Percentiles rank a stretch among this genome's conserved stretches.
These are phyloP conservation scores for Salminus brasiliensis DNA, from an alignment of 2,113 vertebrate genomes.

Conservation along the genomic window DNA sequence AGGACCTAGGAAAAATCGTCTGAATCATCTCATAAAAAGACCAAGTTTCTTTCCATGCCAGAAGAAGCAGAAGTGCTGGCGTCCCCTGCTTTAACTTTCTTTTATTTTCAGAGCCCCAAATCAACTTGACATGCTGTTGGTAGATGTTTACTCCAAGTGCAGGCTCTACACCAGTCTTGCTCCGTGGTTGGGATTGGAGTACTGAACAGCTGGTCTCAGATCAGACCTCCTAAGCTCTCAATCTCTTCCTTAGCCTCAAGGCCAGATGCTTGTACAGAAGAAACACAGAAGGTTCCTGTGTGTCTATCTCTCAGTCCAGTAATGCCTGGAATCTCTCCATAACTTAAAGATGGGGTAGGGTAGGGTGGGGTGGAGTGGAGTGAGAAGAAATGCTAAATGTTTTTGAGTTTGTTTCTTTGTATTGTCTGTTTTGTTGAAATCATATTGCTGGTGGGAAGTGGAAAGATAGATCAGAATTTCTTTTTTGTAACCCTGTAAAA, in stretches of 20 bases:
- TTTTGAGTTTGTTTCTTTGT: constrained; percentile 25
- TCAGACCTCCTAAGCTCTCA: background rate
- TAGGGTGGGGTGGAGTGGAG: background rate
- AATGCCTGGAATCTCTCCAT: constrained; percentile 31
- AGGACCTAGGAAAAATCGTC: background rate
- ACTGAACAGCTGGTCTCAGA: background rate
- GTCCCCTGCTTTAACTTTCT: background rate
- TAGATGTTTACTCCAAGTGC: background rate
- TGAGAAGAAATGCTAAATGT: constrained; percentile 13
- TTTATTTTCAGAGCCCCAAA: background rate
- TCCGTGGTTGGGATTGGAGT: constrained; percentile 3
- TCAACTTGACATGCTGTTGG: background rate
- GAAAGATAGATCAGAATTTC: constrained; percentile 16
- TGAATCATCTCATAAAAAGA: background rate
- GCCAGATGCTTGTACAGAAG: background rate
- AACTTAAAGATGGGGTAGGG: constrained; percentile 5
- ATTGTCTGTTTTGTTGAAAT: constrained; percentile 35
- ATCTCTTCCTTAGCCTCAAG: constrained; percentile 18
- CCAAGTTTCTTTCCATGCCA: background rate
- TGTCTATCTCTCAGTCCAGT: background rate
- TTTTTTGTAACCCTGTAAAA: constrained; percentile 56
- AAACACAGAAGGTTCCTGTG: background rate
- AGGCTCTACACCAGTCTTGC: background rate
- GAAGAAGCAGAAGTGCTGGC: background rate
- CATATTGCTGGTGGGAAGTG: constrained; percentile 38